These are phyloP conservation scores for Agrotis exclamationis DNA, from an alignment of 2,888 invertebrate genomes.

Conservation along the genomic window DNA sequence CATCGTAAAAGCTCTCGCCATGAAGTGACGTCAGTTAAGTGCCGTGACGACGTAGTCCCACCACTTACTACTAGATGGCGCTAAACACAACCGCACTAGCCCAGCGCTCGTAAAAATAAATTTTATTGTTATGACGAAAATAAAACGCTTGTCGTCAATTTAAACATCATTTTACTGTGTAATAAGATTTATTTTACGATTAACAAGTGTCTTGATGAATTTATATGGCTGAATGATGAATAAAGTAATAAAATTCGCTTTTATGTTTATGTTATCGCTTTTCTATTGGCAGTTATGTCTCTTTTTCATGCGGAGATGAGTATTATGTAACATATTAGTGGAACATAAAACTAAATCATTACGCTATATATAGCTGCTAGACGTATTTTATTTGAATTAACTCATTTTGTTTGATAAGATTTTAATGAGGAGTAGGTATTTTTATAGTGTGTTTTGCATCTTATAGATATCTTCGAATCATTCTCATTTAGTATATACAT, in stretches of 20 bases:
- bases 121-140: constrained; percentile 91
- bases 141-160: constrained; percentile 91
- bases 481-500: constrained; percentile 39
- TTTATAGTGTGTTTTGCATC: constrained; percentile 53
- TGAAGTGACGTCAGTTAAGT: constrained; percentile 79
- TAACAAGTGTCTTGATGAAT: constrained; percentile 91
- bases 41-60: constrained; percentile 75
- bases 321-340: constrained; percentile 76
- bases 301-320: constrained; percentile 78
- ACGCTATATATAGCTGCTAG: constrained; percentile 72
- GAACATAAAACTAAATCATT: constrained; percentile 79
- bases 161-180: constrained; percentile 90
- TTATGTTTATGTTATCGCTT: constrained; percentile 87
- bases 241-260: constrained; percentile 88
- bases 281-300: constrained; percentile 87
- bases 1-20: constrained; percentile 81
- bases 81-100: constrained; percentile 76
- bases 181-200: constrained; percentile 91
- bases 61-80: constrained; percentile 82
- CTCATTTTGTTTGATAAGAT: constrained; percentile 67
- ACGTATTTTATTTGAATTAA: constrained; percentile 61
- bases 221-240: constrained; percentile 89
- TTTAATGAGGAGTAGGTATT: constrained; percentile 64
- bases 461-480: constrained; percentile 15
- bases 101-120: constrained; percentile 88